phyloP scores from a whole-genome alignment of 1,140 invertebrate genomes.

The Tetraneura akinire region DNA sequence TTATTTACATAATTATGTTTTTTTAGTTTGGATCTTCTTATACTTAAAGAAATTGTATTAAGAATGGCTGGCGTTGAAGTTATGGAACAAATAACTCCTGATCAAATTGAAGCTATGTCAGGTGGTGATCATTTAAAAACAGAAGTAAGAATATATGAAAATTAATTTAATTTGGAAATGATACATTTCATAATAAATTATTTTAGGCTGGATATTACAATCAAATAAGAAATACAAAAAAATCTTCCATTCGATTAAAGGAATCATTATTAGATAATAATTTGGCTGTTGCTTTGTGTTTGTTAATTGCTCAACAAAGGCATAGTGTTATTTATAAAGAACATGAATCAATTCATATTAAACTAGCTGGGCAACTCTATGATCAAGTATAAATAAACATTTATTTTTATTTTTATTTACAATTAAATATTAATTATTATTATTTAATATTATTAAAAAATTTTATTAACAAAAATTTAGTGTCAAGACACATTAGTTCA shows the following conservation, averaged over 20 bases:
- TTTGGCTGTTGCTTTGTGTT: constrained; percentile 87
- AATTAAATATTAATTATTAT: neutral
- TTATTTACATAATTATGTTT: constrained; percentile 38
- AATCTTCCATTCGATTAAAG: constrained; percentile 92
- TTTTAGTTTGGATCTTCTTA: constrained; percentile 86
- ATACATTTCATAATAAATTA: constrained; percentile 51
- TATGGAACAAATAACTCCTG: constrained; percentile 92
- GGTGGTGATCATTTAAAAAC: constrained; percentile 93
- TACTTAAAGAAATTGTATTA: constrained; percentile 97
- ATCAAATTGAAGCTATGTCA: constrained; percentile 93
- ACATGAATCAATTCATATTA: constrained; percentile 85
- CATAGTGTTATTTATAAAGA: constrained; percentile 89
- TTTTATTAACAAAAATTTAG: constrained; percentile 65
- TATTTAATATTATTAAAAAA: neutral
- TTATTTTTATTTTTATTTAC: no score
- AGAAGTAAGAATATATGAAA: constrained; percentile 70
- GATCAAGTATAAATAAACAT: constrained; percentile 57
- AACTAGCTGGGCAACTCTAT: constrained; percentile 75
- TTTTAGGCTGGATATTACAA: constrained; percentile 90
- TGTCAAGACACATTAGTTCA: constrained; percentile 98
- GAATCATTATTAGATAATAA: constrained; percentile 91
- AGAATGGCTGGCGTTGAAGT: constrained; percentile 99
- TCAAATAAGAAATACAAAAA: constrained; percentile 94
- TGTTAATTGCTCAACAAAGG: constrained; percentile 95
- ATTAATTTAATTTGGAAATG: no score